phyloP scores from a whole-genome alignment of 1,140 invertebrate species.

The Penaeus japonicus region DNA sequence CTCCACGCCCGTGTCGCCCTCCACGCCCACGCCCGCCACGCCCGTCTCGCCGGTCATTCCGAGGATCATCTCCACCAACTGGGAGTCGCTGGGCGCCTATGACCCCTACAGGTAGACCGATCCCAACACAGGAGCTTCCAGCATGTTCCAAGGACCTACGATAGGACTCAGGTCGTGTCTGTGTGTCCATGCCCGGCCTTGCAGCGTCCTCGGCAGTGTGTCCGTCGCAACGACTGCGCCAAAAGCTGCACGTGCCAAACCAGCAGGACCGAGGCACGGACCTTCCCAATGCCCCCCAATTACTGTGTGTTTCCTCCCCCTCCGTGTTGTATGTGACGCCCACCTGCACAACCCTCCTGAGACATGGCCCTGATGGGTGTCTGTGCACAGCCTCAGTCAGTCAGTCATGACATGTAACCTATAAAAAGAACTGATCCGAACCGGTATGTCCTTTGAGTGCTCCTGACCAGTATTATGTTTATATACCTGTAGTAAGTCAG shows the following conservation, averaged over 20 bases:
- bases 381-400: no score
- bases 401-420: no score
- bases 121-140: background rate
- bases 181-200: background rate
- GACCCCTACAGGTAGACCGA: conserved; percentile 57
- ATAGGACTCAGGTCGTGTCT: background rate
- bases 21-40: conserved; percentile 54
- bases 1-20: conserved; percentile 50
- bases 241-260: background rate
- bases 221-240: background rate
- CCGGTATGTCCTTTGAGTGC: no score
- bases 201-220: background rate
- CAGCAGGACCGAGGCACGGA: no score
- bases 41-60: conserved; percentile 57
- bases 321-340: no score
- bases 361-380: no score
- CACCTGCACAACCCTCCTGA: no score
- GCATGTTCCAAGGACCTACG: background rate
- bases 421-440: no score
- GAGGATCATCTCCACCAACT: conserved; percentile 59
- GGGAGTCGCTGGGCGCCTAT: conserved; percentile 59
- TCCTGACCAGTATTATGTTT: no score
- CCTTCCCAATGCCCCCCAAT: no score
- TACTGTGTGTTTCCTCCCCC: background rate
- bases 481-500: no score